Base-by-base conservation (phyloP, 2,888 invertebrate genomes). In the Parthenolecanium corni region DNA sequence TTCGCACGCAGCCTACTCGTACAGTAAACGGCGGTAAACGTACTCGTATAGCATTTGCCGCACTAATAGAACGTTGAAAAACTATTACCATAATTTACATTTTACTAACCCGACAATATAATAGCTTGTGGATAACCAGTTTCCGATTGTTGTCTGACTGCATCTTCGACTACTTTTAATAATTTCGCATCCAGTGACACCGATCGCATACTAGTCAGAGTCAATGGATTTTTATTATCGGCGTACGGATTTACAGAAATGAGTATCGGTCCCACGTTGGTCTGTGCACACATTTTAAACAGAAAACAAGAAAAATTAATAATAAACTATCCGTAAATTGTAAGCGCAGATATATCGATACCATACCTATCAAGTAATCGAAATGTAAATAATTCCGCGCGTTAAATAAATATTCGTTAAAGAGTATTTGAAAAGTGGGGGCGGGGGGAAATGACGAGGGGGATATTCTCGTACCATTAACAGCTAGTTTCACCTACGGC, bases 71-170 rank as follows among this genome's bases (percentile, higher is more conserved):
- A 21, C 52, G 36, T 52, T 31, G 25, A 52, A 31, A n/a, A 52
- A 24, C 25, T 31, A 52, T 52, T 31, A 31, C 25, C 36, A 52
- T 52, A 52, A 31, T 31, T 52, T 47, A 57, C 31, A 14, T 31
- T n/a, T 18, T 66, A 64, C 70, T 71, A 76, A 81, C 90, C 91
- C 67, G 89, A 93, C 64, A 93, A 80, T 68, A 94, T 91, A 71
- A 94, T 89, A 69, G 93, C 92, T 76, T 94, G 94, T 64, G 93
- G 93, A 76, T 92, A 93, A 69, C 93, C 93, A 67, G 91, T 90
- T 78, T 94, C 94, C 64, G 89, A 87, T 76, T 93, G 92, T 76
- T 92, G 92, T 67, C 91, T 80, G 69, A 93, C 89, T 52, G 92
- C 91, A 77, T 91, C 91, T 76, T 87, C 86, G 63, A 93, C 91